Evolutionary conservation across 2,888 invertebrate species (phyloP).

Genomic region (Halocaridina rubra): DNA sequence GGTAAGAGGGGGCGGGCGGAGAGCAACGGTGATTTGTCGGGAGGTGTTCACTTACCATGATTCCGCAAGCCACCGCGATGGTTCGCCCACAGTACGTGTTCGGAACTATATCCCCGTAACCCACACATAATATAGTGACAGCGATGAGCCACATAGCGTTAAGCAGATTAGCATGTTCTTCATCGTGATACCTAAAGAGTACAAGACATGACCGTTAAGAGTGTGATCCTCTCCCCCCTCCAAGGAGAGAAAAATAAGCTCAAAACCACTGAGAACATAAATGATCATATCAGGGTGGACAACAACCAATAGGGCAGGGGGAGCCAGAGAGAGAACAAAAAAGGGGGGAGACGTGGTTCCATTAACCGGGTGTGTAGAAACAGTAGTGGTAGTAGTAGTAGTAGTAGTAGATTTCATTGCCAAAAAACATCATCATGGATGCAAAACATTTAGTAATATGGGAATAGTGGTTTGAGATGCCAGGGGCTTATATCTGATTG

Average conservation of each 20-base stretch:
- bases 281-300: slow-evolving; percentile 62
- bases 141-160: slow-evolving; percentile 99
- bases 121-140: slow-evolving; percentile 99
- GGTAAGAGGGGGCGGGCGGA: slow-evolving; percentile 17
- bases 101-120: slow-evolving; percentile 99
- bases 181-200: slow-evolving; percentile 90
- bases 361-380: slow-evolving; percentile 49
- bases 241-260: slow-evolving; percentile 22
- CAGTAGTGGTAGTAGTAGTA: no score
- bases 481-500: slow-evolving; percentile 54
- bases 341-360: slow-evolving; percentile 16
- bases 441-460: slow-evolving; percentile 57
- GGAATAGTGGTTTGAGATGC: slow-evolving; percentile 52
- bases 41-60: slow-evolving; percentile 87
- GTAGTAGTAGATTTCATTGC: slow-evolving; percentile 42
- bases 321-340: slow-evolving; percentile 27
- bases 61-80: slow-evolving; percentile 98
- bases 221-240: slow-evolving; percentile 51
- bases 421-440: slow-evolving; percentile 51
- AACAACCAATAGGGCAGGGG: slow-evolving; percentile 61
- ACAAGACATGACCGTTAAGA: slow-evolving; percentile 64
- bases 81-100: slow-evolving; percentile 99
- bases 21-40: slow-evolving; percentile 3
- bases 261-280: slow-evolving; percentile 61
- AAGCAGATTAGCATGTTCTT: slow-evolving; percentile 97